Evolutionary conservation across 2,888 invertebrate species (phyloP), one percentile per base, ranked within the genome.

Genomic region (Eupithecia abbreviata): DNA sequence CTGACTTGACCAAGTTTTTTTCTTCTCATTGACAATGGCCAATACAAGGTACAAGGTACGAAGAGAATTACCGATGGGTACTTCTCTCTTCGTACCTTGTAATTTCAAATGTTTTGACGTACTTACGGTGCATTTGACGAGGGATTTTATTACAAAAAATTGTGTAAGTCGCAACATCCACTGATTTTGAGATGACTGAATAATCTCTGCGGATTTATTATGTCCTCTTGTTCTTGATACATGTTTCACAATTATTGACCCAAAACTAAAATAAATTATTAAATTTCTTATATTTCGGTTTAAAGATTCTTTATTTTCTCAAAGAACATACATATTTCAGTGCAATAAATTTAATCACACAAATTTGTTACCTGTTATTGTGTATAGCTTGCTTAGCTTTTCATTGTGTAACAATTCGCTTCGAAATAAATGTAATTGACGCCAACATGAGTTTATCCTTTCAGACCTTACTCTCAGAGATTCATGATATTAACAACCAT

Each of bases 361-460:
- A 15, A 5, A 15, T 51, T 55, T n/a, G 55, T 55, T 7, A 58
- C 30, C 30, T 30, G 30, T 30, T 1, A 58, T 58, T 18, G 58
- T 58, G 9, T 2, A 58, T 18, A 58, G 18, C 18, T 58, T 58
- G 9, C 15, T 67, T 67, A 43, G 9, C n/a, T 67, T 9, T 43
- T 15, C 41, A 15, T 9, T 45, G 43, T 67, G 43, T 3, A 67
- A 43, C 15, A 4, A 45, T 67, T 67, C 67, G 67, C 67, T 67
- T 43, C 15, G 15, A 67, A 67, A 67, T 67, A 43, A 67, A 67
- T 43, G 5, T 67, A 43, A 67, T n/a, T 67, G 15, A 15, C 43
- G 67, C 7, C 67, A 42, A 67, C n/a, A 43, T 67, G 67, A 67
- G 67, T 67, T 67, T 67, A 43, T 45, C n/a, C 45, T n/a, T 9